Evolutionary conservation across 2,888 invertebrate genomes (phyloP).

Genomic region (Sceliomorpha sp.): DNA sequence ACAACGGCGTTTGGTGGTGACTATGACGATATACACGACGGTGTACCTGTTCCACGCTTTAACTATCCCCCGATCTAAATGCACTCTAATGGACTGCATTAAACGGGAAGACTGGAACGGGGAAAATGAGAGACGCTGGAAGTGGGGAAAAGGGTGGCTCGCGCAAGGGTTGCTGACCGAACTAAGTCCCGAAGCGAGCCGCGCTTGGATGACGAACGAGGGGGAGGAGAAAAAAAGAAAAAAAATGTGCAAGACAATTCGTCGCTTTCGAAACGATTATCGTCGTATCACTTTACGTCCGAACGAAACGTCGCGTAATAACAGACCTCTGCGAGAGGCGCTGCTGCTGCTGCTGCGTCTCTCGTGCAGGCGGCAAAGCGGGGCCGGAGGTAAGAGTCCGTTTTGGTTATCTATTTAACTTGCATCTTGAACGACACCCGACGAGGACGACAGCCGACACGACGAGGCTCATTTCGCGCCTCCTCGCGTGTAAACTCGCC

Average conservation of each 20-base stretch:
- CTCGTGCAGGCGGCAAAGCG: slow-evolving; percentile 32
- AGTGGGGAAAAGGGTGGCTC: slow-evolving; percentile 46
- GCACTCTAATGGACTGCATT: slow-evolving; percentile 81
- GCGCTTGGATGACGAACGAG: too few relatives aligned
- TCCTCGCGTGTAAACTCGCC: slow-evolving; percentile 61
- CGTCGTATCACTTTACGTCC: slow-evolving; percentile 47
- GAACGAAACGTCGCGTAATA: too few relatives aligned
- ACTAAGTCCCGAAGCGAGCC: too few relatives aligned
- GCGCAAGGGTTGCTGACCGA: slow-evolving; percentile 60
- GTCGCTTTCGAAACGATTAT: slow-evolving; percentile 1
- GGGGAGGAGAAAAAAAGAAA: slow-evolving; percentile 43
- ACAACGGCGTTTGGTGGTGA: slow-evolving; percentile 50
- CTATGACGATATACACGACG: slow-evolving; percentile 51
- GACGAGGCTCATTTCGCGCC: slow-evolving; percentile 48
- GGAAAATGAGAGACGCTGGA: slow-evolving; percentile 56
- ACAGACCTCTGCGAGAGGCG: too few relatives aligned
- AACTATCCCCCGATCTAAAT: slow-evolving; percentile 80
- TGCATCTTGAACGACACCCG: slow-evolving; percentile 32
- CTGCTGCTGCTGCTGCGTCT: too few relatives aligned
- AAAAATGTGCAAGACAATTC: too few relatives aligned
- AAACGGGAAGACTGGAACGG: slow-evolving; percentile 73
- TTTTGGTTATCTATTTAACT: slow-evolving; percentile 52
- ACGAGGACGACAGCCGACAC: slow-evolving; percentile 45
- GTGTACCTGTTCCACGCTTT: slow-evolving; percentile 72
- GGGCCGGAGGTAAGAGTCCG: slow-evolving; percentile 29